Evolutionary conservation across 2,797 vertebrate genomes (phyloP), one percentile per base, ranked within the genome.

Genomic region (Eptatretus atami): DNA sequence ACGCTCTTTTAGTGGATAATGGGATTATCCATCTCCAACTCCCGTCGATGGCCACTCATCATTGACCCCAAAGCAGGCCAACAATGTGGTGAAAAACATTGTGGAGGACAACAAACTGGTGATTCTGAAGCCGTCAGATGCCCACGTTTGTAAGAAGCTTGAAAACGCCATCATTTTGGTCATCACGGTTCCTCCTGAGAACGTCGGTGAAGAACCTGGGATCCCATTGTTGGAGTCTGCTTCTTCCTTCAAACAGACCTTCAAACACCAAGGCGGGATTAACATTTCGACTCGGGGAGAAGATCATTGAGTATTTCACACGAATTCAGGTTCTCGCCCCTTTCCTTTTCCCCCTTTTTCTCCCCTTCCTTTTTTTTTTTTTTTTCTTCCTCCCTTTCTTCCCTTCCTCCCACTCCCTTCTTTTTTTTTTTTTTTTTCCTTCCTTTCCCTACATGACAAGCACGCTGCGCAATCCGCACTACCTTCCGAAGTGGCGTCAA

Each of bases 381-480:
- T n/a, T n/a, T n/a, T n/a, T n/a, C n/a, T n/a, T n/a, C n/a, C n/a
- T n/a, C n/a, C n/a, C n/a, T n/a, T n/a, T n/a, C n/a, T n/a, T n/a
- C n/a, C n/a, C n/a, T n/a, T n/a, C n/a, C n/a, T n/a, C n/a, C n/a
- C n/a, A n/a, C n/a, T n/a, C n/a, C n/a, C n/a, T n/a, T n/a, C n/a
- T n/a, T n/a, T n/a, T n/a, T n/a, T n/a, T n/a, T n/a, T n/a, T n/a
- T n/a, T n/a, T n/a, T n/a, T n/a, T n/a, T n/a, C n/a, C n/a, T n/a
- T n/a, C n/a, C n/a, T n/a, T n/a, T n/a, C n/a, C n/a, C n/a, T n/a
- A 94, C 67, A 83, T 94, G 68, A 92, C 88, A 53, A 94, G 86
- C 1, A 75, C 79, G 15, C 73, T 90, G 70, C 80, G 86, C 69
- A 95, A 83, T 70, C 86, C 85, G n/a, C 87, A 93, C 73, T 95